Evolutionary conservation across 2,113 vertebrate species (phyloP), one percentile per base, ranked within the genome.

Genomic region (Grus americana): DNA sequence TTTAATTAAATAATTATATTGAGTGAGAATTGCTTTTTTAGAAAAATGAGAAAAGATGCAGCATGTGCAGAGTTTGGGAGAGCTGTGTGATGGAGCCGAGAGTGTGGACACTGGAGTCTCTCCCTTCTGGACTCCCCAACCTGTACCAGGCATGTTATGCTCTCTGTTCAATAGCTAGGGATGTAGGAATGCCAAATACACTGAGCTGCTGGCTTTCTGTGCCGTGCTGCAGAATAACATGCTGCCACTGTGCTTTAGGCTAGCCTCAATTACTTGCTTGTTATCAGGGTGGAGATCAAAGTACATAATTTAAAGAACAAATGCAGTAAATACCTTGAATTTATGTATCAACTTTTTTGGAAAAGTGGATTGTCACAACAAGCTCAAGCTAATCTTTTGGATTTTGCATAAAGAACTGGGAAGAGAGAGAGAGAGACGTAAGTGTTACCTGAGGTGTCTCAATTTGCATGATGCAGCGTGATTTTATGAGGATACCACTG

Each of bases 221-320:
- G 38, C 67, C 1, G 4, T 1, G 76, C 79, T 66, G 47, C 44
- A 52, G 58, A 83, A 36, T 4, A 47, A 30, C 34, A 5, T 8
- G 11, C 61, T 62, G 88, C 83, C 29, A 3, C 17, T 63, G 38
- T 6, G 92, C 90, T 91, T 36, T 13, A 34, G 88, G 93, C 70
- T 16, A 84, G 50, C 81, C 82, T 29, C 75, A 44, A 27, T 88
- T 54, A 67, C 82, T 62, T 13, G 49, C 67, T 54, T 57, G 75
- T 86, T 92, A 84, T 88, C 88, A 11, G 82, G 38, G 52, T 14
- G 12, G 86, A 91, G 95, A 97, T 96, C 96, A 97, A 96, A 97
- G 95, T 27, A 9, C 75, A 38, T 50, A n/a, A 59, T 79, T 88
- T 54, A 14, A 34, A 74, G 90, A 94, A 94, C 92, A 90, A 96